Conservation (phyloP, 1,140 invertebrate genomes). For the Pogonomyrmex californicus region DNA sequence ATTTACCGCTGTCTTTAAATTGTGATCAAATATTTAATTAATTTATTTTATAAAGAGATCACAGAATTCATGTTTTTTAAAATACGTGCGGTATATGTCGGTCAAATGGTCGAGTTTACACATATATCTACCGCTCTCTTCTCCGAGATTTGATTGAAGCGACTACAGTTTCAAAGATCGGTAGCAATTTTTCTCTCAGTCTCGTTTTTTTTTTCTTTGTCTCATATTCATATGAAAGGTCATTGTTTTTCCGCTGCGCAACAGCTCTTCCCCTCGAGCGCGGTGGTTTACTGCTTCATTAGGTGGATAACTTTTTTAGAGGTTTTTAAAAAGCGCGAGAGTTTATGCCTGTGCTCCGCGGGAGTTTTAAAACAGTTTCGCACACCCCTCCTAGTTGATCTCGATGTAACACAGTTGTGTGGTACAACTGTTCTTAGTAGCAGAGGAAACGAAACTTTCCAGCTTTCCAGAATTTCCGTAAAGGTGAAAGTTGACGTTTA, state of each 20-base stretch:
- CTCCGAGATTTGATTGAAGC: constrained; percentile 15
- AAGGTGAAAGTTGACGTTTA: constrained; percentile 68
- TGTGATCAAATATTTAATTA: constrained; percentile 18
- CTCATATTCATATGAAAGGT: constrained; percentile 45
- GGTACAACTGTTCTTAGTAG: constrained; percentile 61
- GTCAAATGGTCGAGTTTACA: not conserved
- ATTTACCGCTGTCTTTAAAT: constrained; percentile 12
- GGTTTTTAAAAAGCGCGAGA: constrained; percentile 80
- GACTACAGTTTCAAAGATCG: constrained; percentile 4
- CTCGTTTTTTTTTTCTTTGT: constrained; percentile 29
- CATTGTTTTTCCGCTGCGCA: constrained; percentile 61
- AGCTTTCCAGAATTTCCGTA: constrained; percentile 65
- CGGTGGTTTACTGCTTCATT: constrained; percentile 77
- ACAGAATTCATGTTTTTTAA: not conserved
- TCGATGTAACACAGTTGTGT: constrained; percentile 59
- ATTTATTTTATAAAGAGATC: constrained; percentile 5
- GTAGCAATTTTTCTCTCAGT: constrained; percentile 27
- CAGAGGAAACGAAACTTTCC: constrained; percentile 72
- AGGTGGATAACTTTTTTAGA: constrained; percentile 79
- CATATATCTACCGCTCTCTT: not conserved
- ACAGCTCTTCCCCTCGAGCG: constrained; percentile 60
- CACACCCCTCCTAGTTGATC: constrained; percentile 45
- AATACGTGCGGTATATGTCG: not conserved
- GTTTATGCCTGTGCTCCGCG: constrained; percentile 77
- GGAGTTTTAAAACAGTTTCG: constrained; percentile 83